Base-by-base conservation (phyloP, 2,888 invertebrate genomes). In the Arge pagana region DNA sequence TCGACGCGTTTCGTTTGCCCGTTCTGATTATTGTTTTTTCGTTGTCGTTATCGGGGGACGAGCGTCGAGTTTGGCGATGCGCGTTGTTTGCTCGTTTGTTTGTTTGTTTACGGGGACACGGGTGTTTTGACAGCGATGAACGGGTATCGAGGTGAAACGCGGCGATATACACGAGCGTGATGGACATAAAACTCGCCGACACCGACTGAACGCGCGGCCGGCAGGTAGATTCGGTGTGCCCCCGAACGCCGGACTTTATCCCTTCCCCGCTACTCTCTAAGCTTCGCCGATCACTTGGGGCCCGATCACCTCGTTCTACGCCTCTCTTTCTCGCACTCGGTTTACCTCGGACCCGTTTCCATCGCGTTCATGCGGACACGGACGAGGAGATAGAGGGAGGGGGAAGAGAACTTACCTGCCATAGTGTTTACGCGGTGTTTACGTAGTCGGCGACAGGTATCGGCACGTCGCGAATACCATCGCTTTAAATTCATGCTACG, bases 111-210 rank as follows among this genome's bases (percentile, higher is more conserved):
- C n/a, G 8, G 28, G 8, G 37, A 43, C 41, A 50, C 50, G 42
- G 40, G 50, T 50, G 50, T 35, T 41, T 43, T 35, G 50, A 50
- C 42, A 35, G 35, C 33, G 33, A 50, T 41, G 24, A 42, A 42
- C 42, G 33, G 50, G 35, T 33, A 13, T 23, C 26, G 15, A 5
- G 5, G 10, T 19, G 30, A 28, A 19, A 28, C 42, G 42, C 30
- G 31, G 31, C 23, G 23, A 31, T 31, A 6, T 8, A 11, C n/a
- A 8, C 16, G 18, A 31, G 60, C 57, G 61, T 66, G 62, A 63
- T 64, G 64, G 65, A 67, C 71, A 72, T 72, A 70, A 71, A 73
- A 71, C 73, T 72, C 71, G 72, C 73, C 66, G 63, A 68, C 69
- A 67, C 67, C 63, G 69, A 72, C 71, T 72, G 71, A 71, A 66